Percentiles rank a stretch among this genome's conserved stretches.
Conservation (phyloP, 2,888 invertebrate species). For the Pilophorus perplexus region DNA sequence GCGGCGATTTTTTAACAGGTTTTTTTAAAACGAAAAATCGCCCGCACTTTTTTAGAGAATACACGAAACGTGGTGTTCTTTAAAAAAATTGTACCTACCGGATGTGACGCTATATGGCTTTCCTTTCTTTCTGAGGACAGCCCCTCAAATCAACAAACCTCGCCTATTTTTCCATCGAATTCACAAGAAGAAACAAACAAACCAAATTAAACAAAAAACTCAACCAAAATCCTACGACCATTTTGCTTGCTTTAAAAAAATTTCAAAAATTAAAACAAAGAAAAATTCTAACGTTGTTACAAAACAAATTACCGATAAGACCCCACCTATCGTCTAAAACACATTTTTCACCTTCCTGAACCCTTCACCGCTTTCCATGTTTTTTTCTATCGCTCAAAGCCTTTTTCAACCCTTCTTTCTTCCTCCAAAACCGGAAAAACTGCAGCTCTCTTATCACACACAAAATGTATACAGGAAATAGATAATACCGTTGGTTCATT, state of each 20-base stretch:
- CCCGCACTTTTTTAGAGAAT: constrained; percentile 38
- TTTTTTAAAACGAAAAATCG: too few species aligned
- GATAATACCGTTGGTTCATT: constrained; percentile 30
- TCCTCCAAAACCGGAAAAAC: constrained; percentile 34
- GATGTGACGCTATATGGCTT: constrained; percentile 25
- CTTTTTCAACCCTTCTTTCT: constrained; percentile 7
- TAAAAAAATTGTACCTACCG: constrained; percentile 21
- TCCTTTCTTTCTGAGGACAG: constrained; percentile 5
- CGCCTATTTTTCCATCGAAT: constrained; percentile 37
- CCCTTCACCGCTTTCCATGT: neutral
- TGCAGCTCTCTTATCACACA: constrained; percentile 30
- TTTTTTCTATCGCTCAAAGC: neutral
- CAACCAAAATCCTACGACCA: constrained; percentile 34
- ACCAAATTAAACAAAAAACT: constrained; percentile 1
- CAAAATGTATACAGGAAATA: constrained; percentile 24
- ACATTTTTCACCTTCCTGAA: neutral
- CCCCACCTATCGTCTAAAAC: constrained; percentile 9
- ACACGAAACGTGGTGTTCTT: constrained; percentile 27
- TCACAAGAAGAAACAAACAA: constrained; percentile 24
- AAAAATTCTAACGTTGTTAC: neutral
- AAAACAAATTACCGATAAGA: constrained; percentile 9
- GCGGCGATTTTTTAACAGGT: constrained; percentile 3
- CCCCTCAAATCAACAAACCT: constrained; percentile 23
- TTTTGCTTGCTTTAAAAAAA: constrained; percentile 37
- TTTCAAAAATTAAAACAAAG: neutral